Evolutionary conservation across 2,113 vertebrate species (phyloP), one percentile per base, ranked within the genome.

Genomic region (Noturus placidus): DNA sequence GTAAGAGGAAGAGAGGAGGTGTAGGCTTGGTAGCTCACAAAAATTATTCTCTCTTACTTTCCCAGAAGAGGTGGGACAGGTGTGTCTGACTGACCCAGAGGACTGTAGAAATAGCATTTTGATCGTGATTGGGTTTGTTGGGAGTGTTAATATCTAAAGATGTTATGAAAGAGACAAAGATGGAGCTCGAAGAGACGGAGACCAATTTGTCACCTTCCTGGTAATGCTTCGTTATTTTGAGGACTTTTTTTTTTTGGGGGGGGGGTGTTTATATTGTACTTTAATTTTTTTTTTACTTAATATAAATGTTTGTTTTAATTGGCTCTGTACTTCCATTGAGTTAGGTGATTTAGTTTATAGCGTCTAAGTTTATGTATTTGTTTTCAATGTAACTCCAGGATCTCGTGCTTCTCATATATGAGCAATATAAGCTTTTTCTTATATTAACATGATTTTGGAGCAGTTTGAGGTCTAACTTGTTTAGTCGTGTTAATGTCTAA

Each of bases 131-230:
- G 87, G 19, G 17, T 42, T 35, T 88, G 70, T 84, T 70, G 86
- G 61, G 61, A 15, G 82, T 85, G 88, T 79, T 15, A 54, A 57
- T 3, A 25, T 87, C 19, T 87, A 65, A 88, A 88, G 67, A 94
- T 94, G 93, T 82, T 82, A 82, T 95, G 90, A 95, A 83, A 86
- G 79, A 67, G 57, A 50, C 52, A 78, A 91, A 42, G 42, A 95
- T 96, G 95, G 95, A 95, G 85, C 91, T 90, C 85, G 93, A 94
- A 88, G 93, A 94, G 88, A 86, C 87, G 54, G 90, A 89, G 65
- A 80, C 87, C 65, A 90, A 94, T 77, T 77, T 86, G 0, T 90
- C 86, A 86, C 92, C 91, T 94, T 95, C 94, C 93, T 94, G 95
- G 95, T 96, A 91, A 82, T 91, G 54, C 86, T 35, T 80, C 7